Evolutionary conservation across 2,888 invertebrate genomes (phyloP), one percentile per base, ranked within the genome.

Genomic region (Pammene aurita): DNA sequence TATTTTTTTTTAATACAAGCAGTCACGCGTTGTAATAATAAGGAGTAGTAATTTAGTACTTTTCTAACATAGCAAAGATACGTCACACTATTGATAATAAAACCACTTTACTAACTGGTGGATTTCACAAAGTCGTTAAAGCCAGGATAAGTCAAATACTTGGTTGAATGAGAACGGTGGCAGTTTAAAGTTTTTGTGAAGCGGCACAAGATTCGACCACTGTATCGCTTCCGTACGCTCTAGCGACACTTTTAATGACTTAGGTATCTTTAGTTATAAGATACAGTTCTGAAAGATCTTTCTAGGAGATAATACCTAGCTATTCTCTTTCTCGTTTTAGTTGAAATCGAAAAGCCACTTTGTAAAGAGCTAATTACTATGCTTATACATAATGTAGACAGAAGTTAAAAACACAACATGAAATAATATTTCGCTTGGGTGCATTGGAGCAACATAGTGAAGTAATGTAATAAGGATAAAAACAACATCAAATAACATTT

Each of bases 171-270:
- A 77, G 84, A 85, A 83, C 84, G 84, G 84, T 83, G 81, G 81
- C 85, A 86, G 86, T 83, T 86, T 80, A 80, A 85, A 91, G 85
- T 89, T 89, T 84, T 83, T 84, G 87, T 88, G 87, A 86, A 86
- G 82, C 83, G 75, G 77, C 81, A 82, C 76, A 79, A 76, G 76
- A 82, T 86, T 89, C 87, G 84, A 86, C 89, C 86, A 87, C 84
- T 88, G 84, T 84, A 81, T 78, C 79, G 81, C 77, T 78, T 84
- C 86, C 84, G 87, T 84, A 85, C 88, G 88, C 88, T 89, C 79
- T 84, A 84, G 82, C 82, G 84, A 83, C 85, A 88, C 84, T 90
- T 90, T 90, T 91, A 91, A 91, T 91, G 89, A 90, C 89, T 90
- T 64, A 5, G 63, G 67, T 63, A 44, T 63, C 50, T 41, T 34